Conservation (phyloP, 2,888 invertebrate species). For the Steinernema carpocapsae region DNA sequence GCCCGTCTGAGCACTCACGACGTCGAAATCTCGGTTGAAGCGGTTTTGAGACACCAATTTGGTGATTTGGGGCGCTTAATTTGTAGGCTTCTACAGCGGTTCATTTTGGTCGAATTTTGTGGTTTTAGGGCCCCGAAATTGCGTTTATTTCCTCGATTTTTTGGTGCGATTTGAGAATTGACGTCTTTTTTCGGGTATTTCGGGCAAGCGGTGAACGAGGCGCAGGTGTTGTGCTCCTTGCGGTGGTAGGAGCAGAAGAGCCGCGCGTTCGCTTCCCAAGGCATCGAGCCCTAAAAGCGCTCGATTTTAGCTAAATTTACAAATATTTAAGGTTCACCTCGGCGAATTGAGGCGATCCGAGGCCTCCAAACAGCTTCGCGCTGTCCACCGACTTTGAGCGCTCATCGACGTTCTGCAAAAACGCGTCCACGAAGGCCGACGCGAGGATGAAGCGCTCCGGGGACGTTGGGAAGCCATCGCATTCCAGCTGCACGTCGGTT, state of each 20-base stretch:
- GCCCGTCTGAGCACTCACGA: no score
- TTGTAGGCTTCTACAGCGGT: no score
- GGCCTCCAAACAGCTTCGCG: neutral
- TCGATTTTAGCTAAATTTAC: neutral
- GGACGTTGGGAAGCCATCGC: constrained; percentile 51
- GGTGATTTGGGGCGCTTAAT: no score
- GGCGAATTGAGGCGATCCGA: neutral
- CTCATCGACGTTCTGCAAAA: neutral
- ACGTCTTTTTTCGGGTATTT: no score
- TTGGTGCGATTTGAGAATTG: no score
- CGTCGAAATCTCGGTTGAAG: no score
- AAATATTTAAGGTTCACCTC: neutral
- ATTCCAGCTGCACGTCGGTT: constrained; percentile 47
- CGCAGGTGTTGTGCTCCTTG: neutral
- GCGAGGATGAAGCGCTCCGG: constrained; percentile 52
- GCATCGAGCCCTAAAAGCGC: neutral
- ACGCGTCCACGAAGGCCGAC: constrained; percentile 57
- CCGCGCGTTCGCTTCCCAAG: neutral
- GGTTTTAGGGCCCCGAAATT: no score
- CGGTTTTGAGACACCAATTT: no score
- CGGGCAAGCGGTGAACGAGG: neutral
- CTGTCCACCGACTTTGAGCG: neutral
- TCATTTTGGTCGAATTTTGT: no score
- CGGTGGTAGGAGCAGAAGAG: constrained; percentile 9
- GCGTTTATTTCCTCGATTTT: no score